Evolutionary conservation across 2,888 invertebrate genomes (phyloP), one percentile per base, ranked within the genome.

Genomic region (Anorthoa munda): DNA sequence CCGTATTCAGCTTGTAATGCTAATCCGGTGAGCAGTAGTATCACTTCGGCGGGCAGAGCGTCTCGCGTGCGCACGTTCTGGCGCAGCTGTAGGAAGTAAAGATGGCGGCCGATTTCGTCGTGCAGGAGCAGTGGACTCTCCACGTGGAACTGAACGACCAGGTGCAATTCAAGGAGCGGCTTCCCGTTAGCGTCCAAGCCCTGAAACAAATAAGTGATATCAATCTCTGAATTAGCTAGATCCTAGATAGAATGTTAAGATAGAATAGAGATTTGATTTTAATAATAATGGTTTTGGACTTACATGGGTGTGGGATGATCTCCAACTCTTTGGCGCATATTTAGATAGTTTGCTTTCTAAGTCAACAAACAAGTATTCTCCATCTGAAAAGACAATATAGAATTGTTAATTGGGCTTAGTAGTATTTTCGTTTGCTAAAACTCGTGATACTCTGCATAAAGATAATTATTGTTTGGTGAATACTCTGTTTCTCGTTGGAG

Each of bases 271-370:
- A n/a, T 56, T 63, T 13, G 11, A 48, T 15, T 18, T 48, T n/a
- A 17, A 46, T 60, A 18, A 23, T 17, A 66, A 23, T 51, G 4
- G 45, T 63, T 26, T 67, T 97, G 50, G 4, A 82, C 98, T 98
- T 96, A 98, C 98, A 97, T 98, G 98, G 91, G 98, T 98, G 95
- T 98, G 98, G 86, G 99, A 98, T 88, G 98, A 98, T 94, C 99
- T 98, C 99, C 99, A 99, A 95, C 98, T 98, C 96, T 99, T 99
- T 92, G 99, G 99, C 90, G 99, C 99, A 97, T 99, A 99, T 96
- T 99, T 99, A 93, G 98, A 98, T 91, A 99, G 97, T 97, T 99
- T 99, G 97, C 98, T 98, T 94, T 99, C 99, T 93, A 98, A 98
- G 94, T 99, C 99, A 95, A 99, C 98, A 97, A 99, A 99, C 92